Percentiles rank a stretch among this genome's conserved stretches.
phyloP scores from a whole-genome alignment of 37 sponge, comb jelly and placozoan genomes.

The Amphimedon queenslandica region DNA sequence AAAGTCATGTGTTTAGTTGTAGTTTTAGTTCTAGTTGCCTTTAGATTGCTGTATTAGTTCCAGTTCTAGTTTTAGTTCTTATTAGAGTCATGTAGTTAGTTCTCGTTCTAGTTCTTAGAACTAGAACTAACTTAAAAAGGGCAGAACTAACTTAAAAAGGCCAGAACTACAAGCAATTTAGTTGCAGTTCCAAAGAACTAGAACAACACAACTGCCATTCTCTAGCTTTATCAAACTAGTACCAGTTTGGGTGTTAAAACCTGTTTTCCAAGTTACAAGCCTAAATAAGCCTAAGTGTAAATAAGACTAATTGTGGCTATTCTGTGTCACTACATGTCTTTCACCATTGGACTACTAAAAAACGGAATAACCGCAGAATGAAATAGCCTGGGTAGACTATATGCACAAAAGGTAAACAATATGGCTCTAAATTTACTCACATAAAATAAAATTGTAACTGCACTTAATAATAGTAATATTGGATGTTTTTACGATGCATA shows the following conservation, averaged over 20 bases:
- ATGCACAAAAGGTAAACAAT: neutral
- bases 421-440: neutral
- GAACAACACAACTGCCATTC: too few relatives aligned
- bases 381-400: neutral
- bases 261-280: neutral
- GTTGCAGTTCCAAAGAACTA: too few relatives aligned
- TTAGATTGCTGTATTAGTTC: too few relatives aligned
- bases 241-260: neutral
- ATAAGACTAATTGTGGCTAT: neutral
- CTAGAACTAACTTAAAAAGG: too few relatives aligned
- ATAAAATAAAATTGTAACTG: conserved; percentile 6
- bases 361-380: neutral
- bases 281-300: neutral
- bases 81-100: too few relatives aligned
- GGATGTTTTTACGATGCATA: neutral
- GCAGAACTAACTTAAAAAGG: too few relatives aligned
- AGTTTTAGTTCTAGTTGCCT: too few relatives aligned
- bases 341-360: neutral
- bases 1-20: too few relatives aligned
- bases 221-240: neutral
- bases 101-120: too few relatives aligned
- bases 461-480: neutral
- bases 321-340: neutral
- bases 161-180: too few relatives aligned
- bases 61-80: too few relatives aligned